Conservation (phyloP, 1,140 invertebrate species). For the Macrostomum lignano region DNA sequence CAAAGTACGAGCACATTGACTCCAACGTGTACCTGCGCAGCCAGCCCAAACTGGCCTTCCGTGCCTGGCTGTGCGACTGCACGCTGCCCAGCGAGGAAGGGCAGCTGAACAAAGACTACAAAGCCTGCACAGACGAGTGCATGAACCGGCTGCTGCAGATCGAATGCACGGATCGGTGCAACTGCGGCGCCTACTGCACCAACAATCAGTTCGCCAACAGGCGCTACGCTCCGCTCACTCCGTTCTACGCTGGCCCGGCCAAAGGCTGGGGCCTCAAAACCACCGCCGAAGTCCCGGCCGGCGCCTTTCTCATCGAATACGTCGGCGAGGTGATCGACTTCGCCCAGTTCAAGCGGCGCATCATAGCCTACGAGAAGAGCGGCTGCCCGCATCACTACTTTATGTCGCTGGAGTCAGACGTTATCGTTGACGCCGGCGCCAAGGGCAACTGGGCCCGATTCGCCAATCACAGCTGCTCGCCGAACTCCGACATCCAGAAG, state of each 20-base stretch:
- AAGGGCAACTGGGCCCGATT: slow-evolving; percentile 72
- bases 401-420: slow-evolving; percentile 73
- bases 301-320: slow-evolving; percentile 86
- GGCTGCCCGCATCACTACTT: slow-evolving; percentile 67
- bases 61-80: slow-evolving; percentile 52
- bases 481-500: slow-evolving; percentile 90
- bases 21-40: neutral
- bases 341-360: slow-evolving; percentile 55
- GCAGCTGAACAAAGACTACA: slow-evolving; percentile 41
- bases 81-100: slow-evolving; percentile 54
- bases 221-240: slow-evolving; percentile 49
- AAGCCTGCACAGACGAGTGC: slow-evolving; percentile 74
- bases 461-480: slow-evolving; percentile 92
- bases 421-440: slow-evolving; percentile 72
- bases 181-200: slow-evolving; percentile 53
- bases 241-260: slow-evolving; percentile 53
- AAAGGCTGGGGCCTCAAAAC: slow-evolving; percentile 77
- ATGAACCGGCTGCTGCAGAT: slow-evolving; percentile 83
- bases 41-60: neutral
- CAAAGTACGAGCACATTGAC: slow-evolving; percentile 2
- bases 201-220: slow-evolving; percentile 71
- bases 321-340: slow-evolving; percentile 77
- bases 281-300: slow-evolving; percentile 41
- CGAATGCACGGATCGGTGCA: slow-evolving; percentile 71
- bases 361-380: slow-evolving; percentile 59